A percentile compares a stretch with the other conserved stretches of the same genome.
Evolutionary conservation across 2,888 invertebrate species (phyloP).

Genomic region (Aromia moschata): DNA sequence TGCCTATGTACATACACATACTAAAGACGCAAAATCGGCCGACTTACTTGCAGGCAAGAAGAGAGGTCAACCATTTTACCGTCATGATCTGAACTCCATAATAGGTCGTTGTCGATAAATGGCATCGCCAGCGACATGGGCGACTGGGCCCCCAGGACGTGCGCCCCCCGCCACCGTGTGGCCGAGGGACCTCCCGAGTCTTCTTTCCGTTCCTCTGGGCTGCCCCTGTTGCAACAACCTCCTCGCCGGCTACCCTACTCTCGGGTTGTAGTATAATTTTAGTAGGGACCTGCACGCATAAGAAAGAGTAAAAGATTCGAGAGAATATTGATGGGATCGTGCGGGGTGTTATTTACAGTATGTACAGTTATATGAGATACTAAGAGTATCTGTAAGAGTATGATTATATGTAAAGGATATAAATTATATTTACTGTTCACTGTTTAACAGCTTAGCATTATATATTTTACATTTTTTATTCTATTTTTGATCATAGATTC

Average conservation of each 20-base stretch:
- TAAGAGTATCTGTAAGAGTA: no score
- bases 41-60: constrained; percentile 81
- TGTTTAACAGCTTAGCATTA: no score
- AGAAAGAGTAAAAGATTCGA: no score
- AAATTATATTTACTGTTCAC: no score
- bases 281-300: constrained; percentile 25
- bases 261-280: constrained; percentile 28
- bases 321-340: no score
- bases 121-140: constrained; percentile 85
- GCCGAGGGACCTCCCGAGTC: constrained; percentile 50
- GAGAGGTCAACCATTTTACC: constrained; percentile 93
- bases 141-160: constrained; percentile 67
- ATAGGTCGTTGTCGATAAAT: constrained; percentile 94
- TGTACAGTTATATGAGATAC: no score
- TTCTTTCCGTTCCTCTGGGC: constrained; percentile 17
- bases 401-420: no score
- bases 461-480: no score
- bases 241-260: constrained; percentile 24
- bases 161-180: constrained; percentile 72
- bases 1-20: no score
- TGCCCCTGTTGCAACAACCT: constrained; percentile 7
- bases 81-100: constrained; percentile 95
- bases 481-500: no score
- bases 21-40: no score
- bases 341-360: no score